Conservation (phyloP, 1,140 invertebrate species). For the Atopsyche davidsoni region DNA sequence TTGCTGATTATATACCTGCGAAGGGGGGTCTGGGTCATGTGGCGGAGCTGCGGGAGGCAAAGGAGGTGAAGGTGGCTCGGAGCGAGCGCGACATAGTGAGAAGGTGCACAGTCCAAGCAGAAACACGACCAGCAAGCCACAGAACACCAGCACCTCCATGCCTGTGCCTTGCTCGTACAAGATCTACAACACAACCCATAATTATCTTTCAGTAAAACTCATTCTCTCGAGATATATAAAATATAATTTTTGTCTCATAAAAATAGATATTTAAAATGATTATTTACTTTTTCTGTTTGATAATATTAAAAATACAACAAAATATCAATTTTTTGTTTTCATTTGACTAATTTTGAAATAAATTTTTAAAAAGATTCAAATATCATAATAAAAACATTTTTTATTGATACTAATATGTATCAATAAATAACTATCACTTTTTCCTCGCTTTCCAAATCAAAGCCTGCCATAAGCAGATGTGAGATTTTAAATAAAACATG, state of each 20-base stretch:
- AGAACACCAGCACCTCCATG: conserved; percentile 59
- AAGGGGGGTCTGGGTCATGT: conserved; percentile 9
- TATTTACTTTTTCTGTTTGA: neutral
- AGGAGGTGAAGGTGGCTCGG: conserved; percentile 27
- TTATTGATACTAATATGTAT: too few relatives aligned
- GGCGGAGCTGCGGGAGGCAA: conserved; percentile 29
- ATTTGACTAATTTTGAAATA: too few relatives aligned
- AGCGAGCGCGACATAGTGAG: conserved; percentile 45
- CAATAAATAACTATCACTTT: too few relatives aligned
- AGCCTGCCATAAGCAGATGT: neutral
- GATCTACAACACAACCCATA: conserved; percentile 31
- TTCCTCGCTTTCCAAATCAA: neutral
- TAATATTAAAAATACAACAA: neutral
- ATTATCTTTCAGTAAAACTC: neutral
- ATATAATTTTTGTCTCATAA: neutral
- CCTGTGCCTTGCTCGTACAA: conserved; percentile 44
- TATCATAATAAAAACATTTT: too few relatives aligned
- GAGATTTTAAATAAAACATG: neutral
- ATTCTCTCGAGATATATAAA: neutral
- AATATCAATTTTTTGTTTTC: too few relatives aligned
- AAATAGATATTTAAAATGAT: neutral
- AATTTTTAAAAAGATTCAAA: neutral
- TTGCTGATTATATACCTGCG: conserved; percentile 7
- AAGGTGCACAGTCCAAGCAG: conserved; percentile 56
- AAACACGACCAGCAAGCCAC: conserved; percentile 56